Base-by-base conservation (phyloP, 2,113 vertebrate species). In the Thunnus maccoyii region DNA sequence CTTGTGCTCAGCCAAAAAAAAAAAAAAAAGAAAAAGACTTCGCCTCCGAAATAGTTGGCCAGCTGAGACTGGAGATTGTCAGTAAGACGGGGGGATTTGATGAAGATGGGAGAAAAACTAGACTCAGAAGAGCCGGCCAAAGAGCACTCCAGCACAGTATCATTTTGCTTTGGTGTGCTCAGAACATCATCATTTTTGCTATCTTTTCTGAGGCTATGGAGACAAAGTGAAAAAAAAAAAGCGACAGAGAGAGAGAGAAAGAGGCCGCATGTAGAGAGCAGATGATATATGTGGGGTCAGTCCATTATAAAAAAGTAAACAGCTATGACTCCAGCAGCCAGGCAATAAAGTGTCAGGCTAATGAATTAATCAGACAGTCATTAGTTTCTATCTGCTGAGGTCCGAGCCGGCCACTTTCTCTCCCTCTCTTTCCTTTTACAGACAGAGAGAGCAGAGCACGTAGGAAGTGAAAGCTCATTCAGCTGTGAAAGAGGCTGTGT, bases 351-450 rank as follows among this genome's bases (percentile, higher is more conserved):
- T 85, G 84, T 87, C 82, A 85, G 78, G 60, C 84, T 94, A 93
- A 95, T 95, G 90, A 94, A 94, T 92, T 93, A 92, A 95, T 95
- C 94, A 94, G 80, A 84, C 80, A 75, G 81, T 93, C 92, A 93
- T 94, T 93, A 94, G 91, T 88, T 93, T 85, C 67, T 89, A 81
- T 92, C 86, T 89, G 78, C 69, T 30, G 67, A 78, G 70, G 84
- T 90, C 80, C 71, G 51, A 72, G 77, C 54, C 12, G 15, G 27
- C n/a, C 44, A n/a, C 61, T 78, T 78, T 66, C 69, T 76, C 44
- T 36, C 32, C 58, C 47, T 64, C 82, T 27, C 69, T 63, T 64
- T 11, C 57, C 41, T 62, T 90, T 80, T 77, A 55, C 76, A 76
- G 85, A 80, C 52, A 66, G 71, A 82, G 70, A 73, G 82, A 86